Conservation (phyloP, 2,113 vertebrate species). For the Cricetomys ansorgei region DNA sequence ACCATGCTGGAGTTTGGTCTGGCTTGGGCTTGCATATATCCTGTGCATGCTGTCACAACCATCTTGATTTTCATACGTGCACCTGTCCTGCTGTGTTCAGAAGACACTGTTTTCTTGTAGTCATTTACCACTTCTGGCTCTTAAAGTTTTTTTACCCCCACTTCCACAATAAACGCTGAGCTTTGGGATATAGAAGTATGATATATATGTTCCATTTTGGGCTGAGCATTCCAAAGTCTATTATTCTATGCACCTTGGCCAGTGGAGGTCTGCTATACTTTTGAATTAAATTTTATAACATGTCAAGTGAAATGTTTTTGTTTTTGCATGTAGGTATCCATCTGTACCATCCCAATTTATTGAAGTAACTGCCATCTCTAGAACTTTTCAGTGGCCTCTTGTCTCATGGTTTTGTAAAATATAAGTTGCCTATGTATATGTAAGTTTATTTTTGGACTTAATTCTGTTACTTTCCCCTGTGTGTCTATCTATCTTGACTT, state of each 20-base stretch:
- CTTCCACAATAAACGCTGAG: background rate
- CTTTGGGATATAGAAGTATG: background rate
- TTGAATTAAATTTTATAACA: slow-evolving; percentile 13
- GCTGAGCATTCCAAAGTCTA: background rate
- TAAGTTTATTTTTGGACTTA: background rate
- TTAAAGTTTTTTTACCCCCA: background rate
- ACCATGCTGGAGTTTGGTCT: background rate
- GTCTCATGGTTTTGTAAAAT: background rate
- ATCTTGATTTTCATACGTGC: background rate
- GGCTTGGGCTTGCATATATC: background rate
- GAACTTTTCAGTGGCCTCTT: background rate
- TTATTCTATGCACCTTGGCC: background rate
- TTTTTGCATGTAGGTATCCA: background rate
- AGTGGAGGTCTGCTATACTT: background rate
- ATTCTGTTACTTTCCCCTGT: background rate
- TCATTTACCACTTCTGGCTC: background rate
- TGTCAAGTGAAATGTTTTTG: background rate
- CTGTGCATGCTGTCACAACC: background rate
- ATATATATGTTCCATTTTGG: background rate
- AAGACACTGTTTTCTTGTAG: background rate
- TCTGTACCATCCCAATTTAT: background rate
- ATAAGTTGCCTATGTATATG: background rate
- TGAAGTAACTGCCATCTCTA: background rate
- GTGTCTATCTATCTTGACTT: slow-evolving; percentile 15
- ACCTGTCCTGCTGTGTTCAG: background rate